Evolutionary conservation across 2,888 invertebrate genomes (phyloP).

Genomic region (Hofmannophila pseudospretella): DNA sequence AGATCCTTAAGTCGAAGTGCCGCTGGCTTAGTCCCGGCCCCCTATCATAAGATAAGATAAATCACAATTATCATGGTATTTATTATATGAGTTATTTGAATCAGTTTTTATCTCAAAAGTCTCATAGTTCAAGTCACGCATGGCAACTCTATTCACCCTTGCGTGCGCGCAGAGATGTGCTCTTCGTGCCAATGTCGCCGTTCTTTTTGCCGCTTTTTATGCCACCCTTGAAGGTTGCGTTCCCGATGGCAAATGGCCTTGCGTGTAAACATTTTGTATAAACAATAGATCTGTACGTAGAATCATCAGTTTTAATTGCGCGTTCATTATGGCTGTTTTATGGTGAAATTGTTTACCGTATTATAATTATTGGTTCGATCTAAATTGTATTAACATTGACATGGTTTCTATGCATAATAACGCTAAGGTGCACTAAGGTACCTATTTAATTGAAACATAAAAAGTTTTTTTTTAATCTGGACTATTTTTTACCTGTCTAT

Average conservation of each 20-base stretch:
- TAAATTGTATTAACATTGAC: background rate
- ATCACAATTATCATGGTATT: too few relatives aligned
- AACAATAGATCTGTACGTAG: constrained; percentile 7
- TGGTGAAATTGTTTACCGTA: background rate
- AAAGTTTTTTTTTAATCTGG: too few relatives aligned
- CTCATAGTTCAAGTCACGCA: constrained; percentile 21
- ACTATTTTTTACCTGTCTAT: too few relatives aligned
- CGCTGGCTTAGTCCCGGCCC: too few relatives aligned
- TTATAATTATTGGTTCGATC: background rate
- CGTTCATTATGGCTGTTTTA: background rate
- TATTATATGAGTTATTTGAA: too few relatives aligned
- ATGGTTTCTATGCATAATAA: background rate
- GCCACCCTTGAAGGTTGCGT: constrained; percentile 61
- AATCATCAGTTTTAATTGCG: background rate
- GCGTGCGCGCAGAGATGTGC: constrained; percentile 61
- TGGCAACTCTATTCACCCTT: constrained; percentile 46
- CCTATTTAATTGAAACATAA: too few relatives aligned
- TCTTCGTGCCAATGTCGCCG: constrained; percentile 68
- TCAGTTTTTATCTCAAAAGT: too few relatives aligned
- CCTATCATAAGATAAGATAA: too few relatives aligned
- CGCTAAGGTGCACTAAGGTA: too few relatives aligned
- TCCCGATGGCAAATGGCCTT: constrained; percentile 52
- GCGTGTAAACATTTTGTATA: constrained; percentile 36
- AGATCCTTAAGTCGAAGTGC: too few relatives aligned
- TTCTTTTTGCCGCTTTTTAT: constrained; percentile 50